Base-by-base conservation (phyloP, 2,113 vertebrate species). In the Rhinopithecus roxellana region DNA sequence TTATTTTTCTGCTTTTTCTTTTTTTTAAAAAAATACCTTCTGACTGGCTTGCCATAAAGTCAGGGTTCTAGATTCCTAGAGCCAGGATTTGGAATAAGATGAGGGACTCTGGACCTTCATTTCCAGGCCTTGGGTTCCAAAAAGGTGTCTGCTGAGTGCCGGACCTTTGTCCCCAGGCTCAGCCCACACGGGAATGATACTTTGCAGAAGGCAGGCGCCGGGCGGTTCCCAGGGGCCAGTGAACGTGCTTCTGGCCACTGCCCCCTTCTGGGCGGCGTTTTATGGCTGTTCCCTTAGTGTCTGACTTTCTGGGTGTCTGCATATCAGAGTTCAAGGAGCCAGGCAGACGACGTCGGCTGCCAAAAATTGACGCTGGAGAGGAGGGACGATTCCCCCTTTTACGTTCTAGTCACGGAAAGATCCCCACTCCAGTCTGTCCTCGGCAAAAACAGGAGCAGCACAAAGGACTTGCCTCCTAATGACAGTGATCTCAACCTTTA, bases 111-210 rank as follows among this genome's bases (percentile, higher is more conserved):
- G 30, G 45, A 75, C 43, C 79, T 74, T 23, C 7, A 0, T n/a
- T 79, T 45, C 9, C 57, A 78, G 50, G 77, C 43, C 82, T 52
- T 2, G 10, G 52, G 18, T 85, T 90, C 78, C 9, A 6, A 87
- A 61, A 50, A 64, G 86, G 8, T 84, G 89, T 79, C 80, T 43
- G 40, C 78, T 17, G 32, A 48, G 79, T 13, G 78, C 86, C 0
- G 25, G 95, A 97, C 97, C 80, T 97, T 95, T 89, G 98, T 97
- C 95, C 90, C 27, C 30, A 2, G 78, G 55, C 80, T 48, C 91
- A 50, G 86, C 40, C 55, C 8, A 1, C 11, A 59, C 13, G 3
- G 87, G 86, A 90, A 55, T 77, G 93, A 48, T 64, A 16, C 89
- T 80, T 40, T 93, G 89, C 85, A 18, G 59, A 45, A 94, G 83